A percentile compares a stretch with the other conserved stretches of the same genome.
These are phyloP conservation scores for Chrysocyon brachyurus DNA, from an alignment of 2,797 vertebrate genomes.

Conservation along the genomic window DNA sequence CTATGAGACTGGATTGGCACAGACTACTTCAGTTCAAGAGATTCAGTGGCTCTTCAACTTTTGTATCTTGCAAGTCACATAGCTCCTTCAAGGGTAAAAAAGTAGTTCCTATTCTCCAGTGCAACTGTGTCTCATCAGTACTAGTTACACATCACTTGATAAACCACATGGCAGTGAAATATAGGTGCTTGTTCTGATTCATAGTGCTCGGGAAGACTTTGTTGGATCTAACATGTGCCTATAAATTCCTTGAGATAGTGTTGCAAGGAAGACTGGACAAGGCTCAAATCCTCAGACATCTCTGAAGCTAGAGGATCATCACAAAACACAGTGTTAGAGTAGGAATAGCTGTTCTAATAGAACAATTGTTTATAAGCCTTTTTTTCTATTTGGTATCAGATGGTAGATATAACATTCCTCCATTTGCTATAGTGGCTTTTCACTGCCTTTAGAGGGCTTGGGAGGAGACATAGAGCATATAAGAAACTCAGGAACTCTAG, in stretches of 20 bases:
- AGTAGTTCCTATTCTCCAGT: neutral
- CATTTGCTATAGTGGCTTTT: slow-evolving; percentile 44
- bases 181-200: neutral
- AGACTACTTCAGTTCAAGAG: neutral
- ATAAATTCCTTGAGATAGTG: slow-evolving; percentile 50
- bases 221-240: neutral
- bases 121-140: slow-evolving; percentile 13
- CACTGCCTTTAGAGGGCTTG: neutral
- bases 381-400: neutral
- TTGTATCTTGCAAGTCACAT: neutral
- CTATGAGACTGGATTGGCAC: neutral
- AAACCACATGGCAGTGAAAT: neutral
- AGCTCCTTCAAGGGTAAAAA: neutral
- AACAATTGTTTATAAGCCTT: neutral
- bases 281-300: neutral
- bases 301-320: slow-evolving; percentile 15
- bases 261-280: slow-evolving; percentile 13
- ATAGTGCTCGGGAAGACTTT: neutral
- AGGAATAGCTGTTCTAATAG: neutral
- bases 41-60: neutral
- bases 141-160: slow-evolving; percentile 40
- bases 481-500: slow-evolving; percentile 38
- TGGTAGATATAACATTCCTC: neutral
- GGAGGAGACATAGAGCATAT: neutral
- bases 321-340: neutral